phyloP scores from a whole-genome alignment of 2,888 invertebrate species.

The Drosophila nr. fundita region DNA sequence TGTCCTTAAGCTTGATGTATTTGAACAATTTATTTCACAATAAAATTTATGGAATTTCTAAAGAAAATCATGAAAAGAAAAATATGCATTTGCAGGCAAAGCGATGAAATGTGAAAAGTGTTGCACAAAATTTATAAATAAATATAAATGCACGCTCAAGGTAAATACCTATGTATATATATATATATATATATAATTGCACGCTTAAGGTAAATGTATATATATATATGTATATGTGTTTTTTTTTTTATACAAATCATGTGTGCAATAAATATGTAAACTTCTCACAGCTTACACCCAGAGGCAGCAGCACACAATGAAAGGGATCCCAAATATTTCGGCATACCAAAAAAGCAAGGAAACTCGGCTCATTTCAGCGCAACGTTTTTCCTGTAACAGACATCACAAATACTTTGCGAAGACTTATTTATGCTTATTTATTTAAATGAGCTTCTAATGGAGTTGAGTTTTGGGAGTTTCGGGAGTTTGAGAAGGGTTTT shows the following conservation, averaged over 20 bases:
- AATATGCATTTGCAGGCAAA: background rate
- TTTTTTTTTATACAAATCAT: background rate
- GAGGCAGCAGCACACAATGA: background rate
- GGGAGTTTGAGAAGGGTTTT: background rate
- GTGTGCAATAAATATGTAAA: background rate
- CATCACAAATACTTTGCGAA: background rate
- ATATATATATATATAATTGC: background rate
- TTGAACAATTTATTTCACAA: constrained; percentile 19
- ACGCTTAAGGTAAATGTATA: too few species aligned
- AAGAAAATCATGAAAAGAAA: constrained; percentile 4
- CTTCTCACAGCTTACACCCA: background rate
- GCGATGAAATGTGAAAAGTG: background rate
- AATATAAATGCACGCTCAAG: background rate
- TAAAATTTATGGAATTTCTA: constrained; percentile 12
- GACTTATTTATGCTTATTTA: constrained; percentile 45
- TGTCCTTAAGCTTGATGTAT: background rate
- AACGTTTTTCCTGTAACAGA: constrained; percentile 5
- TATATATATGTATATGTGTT: background rate
- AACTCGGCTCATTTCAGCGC: background rate
- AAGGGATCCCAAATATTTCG: background rate
- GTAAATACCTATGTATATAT: too few species aligned
- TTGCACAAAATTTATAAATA: background rate
- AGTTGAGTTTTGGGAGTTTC: constrained; percentile 23
- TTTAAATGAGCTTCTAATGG: constrained; percentile 42
- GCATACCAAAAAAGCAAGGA: background rate